Conservation (phyloP, 2,797 vertebrate species). For the Squalus acanthias region DNA sequence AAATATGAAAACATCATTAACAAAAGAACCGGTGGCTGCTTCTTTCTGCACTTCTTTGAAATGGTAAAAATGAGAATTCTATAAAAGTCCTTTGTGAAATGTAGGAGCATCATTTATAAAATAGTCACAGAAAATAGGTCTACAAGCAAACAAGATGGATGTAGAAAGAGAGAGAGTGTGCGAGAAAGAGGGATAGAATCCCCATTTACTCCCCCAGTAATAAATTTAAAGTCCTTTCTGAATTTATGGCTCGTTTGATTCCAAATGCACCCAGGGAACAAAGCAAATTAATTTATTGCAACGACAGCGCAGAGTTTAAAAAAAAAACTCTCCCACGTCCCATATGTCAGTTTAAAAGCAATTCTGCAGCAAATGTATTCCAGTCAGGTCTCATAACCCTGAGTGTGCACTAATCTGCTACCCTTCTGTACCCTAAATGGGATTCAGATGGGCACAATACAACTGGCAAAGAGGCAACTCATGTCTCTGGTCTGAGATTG, state of each 20-base stretch:
- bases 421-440: background rate
- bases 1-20: slow-evolving; percentile 16
- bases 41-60: background rate
- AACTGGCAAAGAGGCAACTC: background rate
- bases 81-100: slow-evolving; percentile 15
- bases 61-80: slow-evolving; percentile 26
- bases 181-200: background rate
- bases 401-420: slow-evolving; percentile 23
- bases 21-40: background rate
- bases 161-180: slow-evolving; percentile 3
- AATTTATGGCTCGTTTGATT: slow-evolving; percentile 36
- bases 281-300: slow-evolving; percentile 35
- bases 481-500: background rate
- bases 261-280: slow-evolving; percentile 30
- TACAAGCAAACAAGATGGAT: slow-evolving; percentile 17
- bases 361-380: slow-evolving; percentile 28
- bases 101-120: slow-evolving; percentile 16
- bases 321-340: slow-evolving; percentile 29
- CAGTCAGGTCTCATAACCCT: slow-evolving; percentile 25
- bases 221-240: slow-evolving; percentile 33
- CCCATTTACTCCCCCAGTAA: slow-evolving; percentile 26
- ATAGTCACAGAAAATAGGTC: slow-evolving; percentile 14
- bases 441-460: slow-evolving; percentile 6
- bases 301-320: slow-evolving; percentile 29
- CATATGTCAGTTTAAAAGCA: slow-evolving; percentile 33